phyloP scores from a whole-genome alignment of 2,113 vertebrate genomes.

The Seriola dumerili region DNA sequence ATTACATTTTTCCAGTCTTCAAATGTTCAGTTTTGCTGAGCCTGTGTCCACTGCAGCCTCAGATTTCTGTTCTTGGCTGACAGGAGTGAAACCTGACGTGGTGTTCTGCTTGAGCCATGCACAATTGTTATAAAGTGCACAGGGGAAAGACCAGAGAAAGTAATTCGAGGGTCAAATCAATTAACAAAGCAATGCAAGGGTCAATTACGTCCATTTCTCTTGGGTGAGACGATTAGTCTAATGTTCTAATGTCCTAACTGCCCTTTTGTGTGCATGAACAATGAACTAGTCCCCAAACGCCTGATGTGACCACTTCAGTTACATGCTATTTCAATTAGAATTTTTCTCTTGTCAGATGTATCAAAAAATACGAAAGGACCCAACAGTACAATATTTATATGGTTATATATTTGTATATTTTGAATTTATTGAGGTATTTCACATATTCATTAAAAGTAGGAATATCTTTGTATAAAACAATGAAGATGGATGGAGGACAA shows the following conservation, averaged over 20 bases:
- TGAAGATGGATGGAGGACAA: not conserved
- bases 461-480: not conserved
- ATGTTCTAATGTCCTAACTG: constrained; percentile 47
- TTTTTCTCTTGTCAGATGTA: not conserved
- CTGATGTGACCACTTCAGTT: constrained; percentile 42
- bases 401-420: not conserved
- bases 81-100: too few relatives aligned
- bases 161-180: constrained; percentile 45
- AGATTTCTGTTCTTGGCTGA: too few relatives aligned
- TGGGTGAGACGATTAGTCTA: constrained; percentile 49
- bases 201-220: constrained; percentile 53
- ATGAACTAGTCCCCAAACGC: constrained; percentile 34
- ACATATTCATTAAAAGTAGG: not conserved
- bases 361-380: not conserved
- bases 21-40: not conserved
- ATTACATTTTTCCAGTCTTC: not conserved
- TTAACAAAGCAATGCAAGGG: constrained; percentile 30
- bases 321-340: constrained; percentile 43
- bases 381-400: not conserved
- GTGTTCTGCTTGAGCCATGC: too few relatives aligned
- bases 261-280: not conserved
- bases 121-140: not conserved
- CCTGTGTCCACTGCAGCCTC: too few relatives aligned
- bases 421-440: not conserved
- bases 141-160: not conserved